phyloP scores from a whole-genome alignment of 2,113 vertebrate genomes.

The Sceloporus undulatus region DNA sequence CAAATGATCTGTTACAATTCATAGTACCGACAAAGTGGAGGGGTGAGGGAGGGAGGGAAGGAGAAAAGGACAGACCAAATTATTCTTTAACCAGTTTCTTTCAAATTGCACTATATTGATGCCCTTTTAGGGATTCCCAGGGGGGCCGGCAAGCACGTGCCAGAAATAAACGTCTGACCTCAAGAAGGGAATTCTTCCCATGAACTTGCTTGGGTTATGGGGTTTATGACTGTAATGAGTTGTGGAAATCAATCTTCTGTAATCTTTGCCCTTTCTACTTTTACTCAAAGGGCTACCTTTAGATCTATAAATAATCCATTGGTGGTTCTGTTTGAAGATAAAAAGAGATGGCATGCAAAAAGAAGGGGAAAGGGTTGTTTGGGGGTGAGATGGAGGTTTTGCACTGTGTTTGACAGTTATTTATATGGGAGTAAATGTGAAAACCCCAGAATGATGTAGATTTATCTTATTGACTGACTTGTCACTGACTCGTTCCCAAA shows the following conservation, averaged over 20 bases:
- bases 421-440: slow-evolving; percentile 51
- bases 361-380: not conserved
- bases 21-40: slow-evolving; percentile 21
- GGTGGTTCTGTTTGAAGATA: slow-evolving; percentile 66
- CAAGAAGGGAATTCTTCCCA: slow-evolving; percentile 57
- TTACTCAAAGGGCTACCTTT: slow-evolving; percentile 65
- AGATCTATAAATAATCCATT: slow-evolving; percentile 69
- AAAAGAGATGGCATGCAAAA: slow-evolving; percentile 61
- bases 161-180: slow-evolving; percentile 70
- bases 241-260: slow-evolving; percentile 76
- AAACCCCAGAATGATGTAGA: slow-evolving; percentile 39
- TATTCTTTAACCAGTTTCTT: slow-evolving; percentile 42
- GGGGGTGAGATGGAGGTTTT: slow-evolving; percentile 33
- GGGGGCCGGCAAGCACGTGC: slow-evolving; percentile 42
- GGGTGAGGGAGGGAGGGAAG: not conserved
- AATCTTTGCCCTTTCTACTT: slow-evolving; percentile 72
- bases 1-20: slow-evolving; percentile 27
- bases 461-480: slow-evolving; percentile 62
- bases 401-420: slow-evolving; percentile 46
- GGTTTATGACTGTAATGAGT: slow-evolving; percentile 68
- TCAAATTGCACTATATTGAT: slow-evolving; percentile 37
- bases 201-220: slow-evolving; percentile 65
- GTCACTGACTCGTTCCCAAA: slow-evolving; percentile 44
- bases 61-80: slow-evolving; percentile 14
- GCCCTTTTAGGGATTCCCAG: slow-evolving; percentile 52